These are phyloP conservation scores for Serripes groenlandicus DNA, from an alignment of 2,888 invertebrate species.

Conservation along the genomic window DNA sequence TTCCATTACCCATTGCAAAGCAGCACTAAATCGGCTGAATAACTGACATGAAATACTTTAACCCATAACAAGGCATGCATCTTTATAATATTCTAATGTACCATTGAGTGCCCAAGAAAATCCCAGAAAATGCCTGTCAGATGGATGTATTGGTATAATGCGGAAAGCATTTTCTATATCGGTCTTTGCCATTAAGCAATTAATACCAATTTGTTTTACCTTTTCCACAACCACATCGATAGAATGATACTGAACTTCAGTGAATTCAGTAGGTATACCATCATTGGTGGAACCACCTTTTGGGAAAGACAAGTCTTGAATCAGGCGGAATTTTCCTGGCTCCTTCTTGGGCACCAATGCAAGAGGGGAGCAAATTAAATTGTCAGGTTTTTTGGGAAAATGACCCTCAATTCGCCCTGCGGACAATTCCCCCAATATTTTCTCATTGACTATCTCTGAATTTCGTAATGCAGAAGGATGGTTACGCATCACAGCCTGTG, in stretches of 20 bases:
- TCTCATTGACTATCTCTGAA: not conserved
- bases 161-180: slow-evolving; percentile 52
- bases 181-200: slow-evolving; percentile 45
- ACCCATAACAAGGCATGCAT: slow-evolving; percentile 15
- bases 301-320: slow-evolving; percentile 45
- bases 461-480: slow-evolving; percentile 34
- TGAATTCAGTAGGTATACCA: slow-evolving; percentile 21
- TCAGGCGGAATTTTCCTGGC: slow-evolving; percentile 26
- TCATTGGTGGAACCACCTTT: slow-evolving; percentile 26
- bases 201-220: slow-evolving; percentile 28
- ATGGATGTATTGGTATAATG: slow-evolving; percentile 52
- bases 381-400: not conserved
- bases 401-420: slow-evolving; percentile 22
- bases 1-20: slow-evolving; percentile 16
- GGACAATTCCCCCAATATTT: slow-evolving; percentile 1
- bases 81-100: not conserved
- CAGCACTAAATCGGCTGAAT: slow-evolving; percentile 7
- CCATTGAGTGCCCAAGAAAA: slow-evolving; percentile 30
- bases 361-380: slow-evolving; percentile 47
- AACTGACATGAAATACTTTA: slow-evolving; percentile 12
- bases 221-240: slow-evolving; percentile 35
- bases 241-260: slow-evolving; percentile 37
- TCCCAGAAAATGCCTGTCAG: slow-evolving; percentile 35
- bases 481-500: not conserved
- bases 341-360: slow-evolving; percentile 39